Evolutionary conservation across 1,140 invertebrate genomes (phyloP).

Genomic region (Musca domestica): DNA sequence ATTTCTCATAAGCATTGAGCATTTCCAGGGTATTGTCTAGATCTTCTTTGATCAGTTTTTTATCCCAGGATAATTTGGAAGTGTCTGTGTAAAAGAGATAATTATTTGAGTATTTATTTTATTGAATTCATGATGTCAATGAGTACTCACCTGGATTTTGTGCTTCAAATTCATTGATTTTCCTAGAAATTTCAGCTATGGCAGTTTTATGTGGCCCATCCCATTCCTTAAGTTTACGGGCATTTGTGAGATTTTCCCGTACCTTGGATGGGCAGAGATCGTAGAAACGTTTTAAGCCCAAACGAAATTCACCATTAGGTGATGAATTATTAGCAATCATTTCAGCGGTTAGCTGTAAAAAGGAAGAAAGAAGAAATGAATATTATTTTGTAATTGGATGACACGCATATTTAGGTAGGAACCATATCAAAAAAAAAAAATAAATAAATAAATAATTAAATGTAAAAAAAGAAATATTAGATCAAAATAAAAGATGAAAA

Average conservation of each 20-base stretch:
- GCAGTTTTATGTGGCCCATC: slow-evolving; percentile 77
- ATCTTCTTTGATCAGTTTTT: slow-evolving; percentile 88
- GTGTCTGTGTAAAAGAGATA: slow-evolving; percentile 30
- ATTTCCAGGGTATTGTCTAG: slow-evolving; percentile 82
- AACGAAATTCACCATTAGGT: slow-evolving; percentile 69
- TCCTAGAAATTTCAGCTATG: slow-evolving; percentile 72
- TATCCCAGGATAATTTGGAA: slow-evolving; percentile 56
- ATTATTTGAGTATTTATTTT: slow-evolving; percentile 2
- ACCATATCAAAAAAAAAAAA: too few relatives aligned
- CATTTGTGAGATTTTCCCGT: slow-evolving; percentile 78
- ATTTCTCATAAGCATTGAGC: slow-evolving; percentile 82
- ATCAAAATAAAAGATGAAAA: too few relatives aligned
- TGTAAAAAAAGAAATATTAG: too few relatives aligned
- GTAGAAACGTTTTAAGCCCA: slow-evolving; percentile 84
- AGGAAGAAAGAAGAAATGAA: background rate
- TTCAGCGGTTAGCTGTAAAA: slow-evolving; percentile 32
- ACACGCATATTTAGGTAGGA: too few relatives aligned
- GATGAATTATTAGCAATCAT: slow-evolving; percentile 39
- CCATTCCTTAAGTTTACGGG: slow-evolving; percentile 82
- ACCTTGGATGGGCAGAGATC: slow-evolving; percentile 84
- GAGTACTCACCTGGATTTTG: slow-evolving; percentile 57
- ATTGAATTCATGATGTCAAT: too few relatives aligned
- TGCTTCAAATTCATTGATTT: slow-evolving; percentile 71
- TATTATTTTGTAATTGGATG: background rate
- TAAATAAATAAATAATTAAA: too few relatives aligned